A percentile compares a stretch with the other conserved stretches of the same genome.
Evolutionary conservation across 2,888 invertebrate species (phyloP).

Genomic region (Drosophila leonis): DNA sequence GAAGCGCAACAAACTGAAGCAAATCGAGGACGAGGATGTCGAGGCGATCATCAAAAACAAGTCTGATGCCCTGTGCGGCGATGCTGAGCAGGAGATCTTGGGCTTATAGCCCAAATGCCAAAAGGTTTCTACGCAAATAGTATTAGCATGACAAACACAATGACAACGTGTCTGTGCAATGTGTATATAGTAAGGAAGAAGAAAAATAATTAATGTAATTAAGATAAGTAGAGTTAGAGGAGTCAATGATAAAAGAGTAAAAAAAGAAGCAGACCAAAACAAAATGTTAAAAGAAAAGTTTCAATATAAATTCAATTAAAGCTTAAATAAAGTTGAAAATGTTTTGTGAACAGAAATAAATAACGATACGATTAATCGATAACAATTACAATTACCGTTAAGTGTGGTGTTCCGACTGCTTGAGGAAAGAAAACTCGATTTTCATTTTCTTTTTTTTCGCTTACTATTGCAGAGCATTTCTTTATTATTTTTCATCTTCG

Average conservation of each 20-base stretch:
- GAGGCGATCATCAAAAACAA: slow-evolving; percentile 44
- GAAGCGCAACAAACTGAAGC: slow-evolving; percentile 35
- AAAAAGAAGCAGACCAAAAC: slow-evolving; percentile 30
- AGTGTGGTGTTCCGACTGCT: background rate
- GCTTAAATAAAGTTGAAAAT: slow-evolving; percentile 9
- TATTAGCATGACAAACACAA: slow-evolving; percentile 25
- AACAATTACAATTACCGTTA: slow-evolving; percentile 1
- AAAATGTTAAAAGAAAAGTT: slow-evolving; percentile 4
- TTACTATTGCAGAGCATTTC: slow-evolving; percentile 84
- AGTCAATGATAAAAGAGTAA: background rate
- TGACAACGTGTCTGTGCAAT: background rate
- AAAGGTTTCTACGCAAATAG: slow-evolving; percentile 66
- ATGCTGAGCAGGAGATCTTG: slow-evolving; percentile 67
- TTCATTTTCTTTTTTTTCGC: slow-evolving; percentile 24
- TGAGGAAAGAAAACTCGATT: background rate
- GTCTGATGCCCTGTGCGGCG: slow-evolving; percentile 68
- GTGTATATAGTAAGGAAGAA: slow-evolving; percentile 24
- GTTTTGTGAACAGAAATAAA: slow-evolving; percentile 4
- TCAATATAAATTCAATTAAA: background rate
- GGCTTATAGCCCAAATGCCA: slow-evolving; percentile 71
- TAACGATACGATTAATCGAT: background rate
- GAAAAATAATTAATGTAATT: background rate
- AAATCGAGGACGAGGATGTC: slow-evolving; percentile 52
- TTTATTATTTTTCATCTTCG: slow-evolving; percentile 71
- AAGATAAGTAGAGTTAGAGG: slow-evolving; percentile 2